phyloP scores from a whole-genome alignment of 1,140 invertebrate species.

The Nebria ingens region DNA sequence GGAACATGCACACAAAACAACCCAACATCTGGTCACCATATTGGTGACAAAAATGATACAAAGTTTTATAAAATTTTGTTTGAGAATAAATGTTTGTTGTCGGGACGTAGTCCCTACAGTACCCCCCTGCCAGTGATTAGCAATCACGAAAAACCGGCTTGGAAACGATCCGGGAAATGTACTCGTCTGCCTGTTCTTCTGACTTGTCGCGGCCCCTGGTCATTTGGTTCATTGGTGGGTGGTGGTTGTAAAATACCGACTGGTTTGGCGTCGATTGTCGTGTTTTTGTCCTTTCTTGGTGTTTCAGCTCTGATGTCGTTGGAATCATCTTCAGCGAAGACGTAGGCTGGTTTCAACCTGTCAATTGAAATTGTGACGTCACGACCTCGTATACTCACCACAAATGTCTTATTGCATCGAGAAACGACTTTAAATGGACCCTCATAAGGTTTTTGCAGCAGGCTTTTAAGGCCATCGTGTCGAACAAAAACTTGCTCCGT shows the following conservation, averaged over 20 bases:
- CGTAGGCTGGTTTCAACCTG: conserved; percentile 15
- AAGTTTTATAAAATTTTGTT: too few relatives aligned
- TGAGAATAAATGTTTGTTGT: too few relatives aligned
- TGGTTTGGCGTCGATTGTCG: not conserved
- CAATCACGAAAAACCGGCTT: too few relatives aligned
- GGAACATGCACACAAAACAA: too few relatives aligned
- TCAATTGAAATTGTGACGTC: conserved; percentile 26
- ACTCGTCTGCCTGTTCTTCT: conserved; percentile 7
- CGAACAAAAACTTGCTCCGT: conserved; percentile 20
- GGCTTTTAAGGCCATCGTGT: conserved; percentile 11
- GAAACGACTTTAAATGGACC: conserved; percentile 12
- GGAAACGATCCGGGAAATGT: conserved; percentile 13
- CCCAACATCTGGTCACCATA: too few relatives aligned
- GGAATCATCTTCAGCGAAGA: too few relatives aligned
- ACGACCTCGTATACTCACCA: conserved; percentile 22
- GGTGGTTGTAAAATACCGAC: not conserved
- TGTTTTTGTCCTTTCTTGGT: not conserved
- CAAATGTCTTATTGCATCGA: not conserved
- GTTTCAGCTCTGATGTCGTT: not conserved
- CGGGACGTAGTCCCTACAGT: too few relatives aligned
- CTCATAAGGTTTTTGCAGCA: conserved; percentile 16
- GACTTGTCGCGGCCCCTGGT: not conserved
- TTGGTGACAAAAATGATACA: too few relatives aligned
- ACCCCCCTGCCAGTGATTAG: too few relatives aligned
- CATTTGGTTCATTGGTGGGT: not conserved